These are phyloP conservation scores for Achatina immaculata DNA, from an alignment of 1,140 invertebrate genomes.

Conservation along the genomic window DNA sequence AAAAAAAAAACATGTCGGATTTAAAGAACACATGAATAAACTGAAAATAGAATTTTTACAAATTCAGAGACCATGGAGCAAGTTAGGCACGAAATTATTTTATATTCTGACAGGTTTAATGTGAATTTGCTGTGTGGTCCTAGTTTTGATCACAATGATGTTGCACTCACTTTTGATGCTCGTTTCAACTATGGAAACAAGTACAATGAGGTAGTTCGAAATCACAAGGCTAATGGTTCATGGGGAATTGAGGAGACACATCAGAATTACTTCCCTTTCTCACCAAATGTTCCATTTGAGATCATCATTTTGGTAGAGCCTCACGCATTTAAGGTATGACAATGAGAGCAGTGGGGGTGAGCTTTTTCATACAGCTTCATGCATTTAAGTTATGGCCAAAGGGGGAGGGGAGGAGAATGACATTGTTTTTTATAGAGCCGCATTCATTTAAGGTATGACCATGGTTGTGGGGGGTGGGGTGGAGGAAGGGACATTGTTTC, in stretches of 20 bases:
- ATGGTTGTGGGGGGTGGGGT: too few species aligned
- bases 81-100: too few species aligned
- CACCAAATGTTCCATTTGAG: constrained; percentile 79
- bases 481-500: too few species aligned
- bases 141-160: constrained; percentile 36
- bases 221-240: constrained; percentile 78
- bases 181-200: constrained; percentile 40
- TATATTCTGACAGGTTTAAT: constrained; percentile 44
- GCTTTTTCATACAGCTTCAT: too few species aligned
- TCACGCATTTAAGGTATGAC: constrained; percentile 71
- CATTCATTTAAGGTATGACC: too few species aligned
- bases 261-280: constrained; percentile 77
- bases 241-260: constrained; percentile 83
- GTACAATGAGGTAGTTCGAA: constrained; percentile 76
- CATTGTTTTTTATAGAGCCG: too few species aligned
- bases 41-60: too few species aligned
- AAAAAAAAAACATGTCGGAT: too few species aligned
- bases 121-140: constrained; percentile 43
- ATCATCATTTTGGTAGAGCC: constrained; percentile 72
- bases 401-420: neutral
- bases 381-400: neutral
- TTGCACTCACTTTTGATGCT: constrained; percentile 47
- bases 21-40: too few species aligned
- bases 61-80: too few species aligned
- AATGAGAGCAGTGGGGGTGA: neutral